phyloP scores from a whole-genome alignment of 2,113 vertebrate genomes.

The Chrysochloris asiatica region DNA sequence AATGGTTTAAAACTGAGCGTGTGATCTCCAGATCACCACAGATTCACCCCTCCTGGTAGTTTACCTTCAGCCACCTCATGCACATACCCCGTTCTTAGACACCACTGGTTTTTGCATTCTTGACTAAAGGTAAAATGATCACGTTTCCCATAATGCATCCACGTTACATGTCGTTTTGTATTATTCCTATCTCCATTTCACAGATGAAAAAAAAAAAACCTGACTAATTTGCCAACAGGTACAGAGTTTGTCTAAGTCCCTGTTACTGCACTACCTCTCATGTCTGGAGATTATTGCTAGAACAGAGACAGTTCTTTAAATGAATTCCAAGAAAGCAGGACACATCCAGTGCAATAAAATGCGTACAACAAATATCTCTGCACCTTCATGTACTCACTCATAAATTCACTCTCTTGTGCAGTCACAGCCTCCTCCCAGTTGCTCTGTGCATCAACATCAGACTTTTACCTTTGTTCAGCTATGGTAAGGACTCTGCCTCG shows the following conservation, averaged over 20 bases:
- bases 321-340: background rate
- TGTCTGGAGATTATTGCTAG: background rate
- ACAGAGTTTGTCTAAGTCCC: too few relatives aligned
- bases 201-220: background rate
- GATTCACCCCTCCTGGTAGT: background rate
- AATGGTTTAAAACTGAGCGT: too few relatives aligned
- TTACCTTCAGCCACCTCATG: accelerated
- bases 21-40: background rate
- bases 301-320: background rate
- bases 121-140: background rate
- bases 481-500: accelerated
- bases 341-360: background rate
- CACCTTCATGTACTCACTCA: background rate
- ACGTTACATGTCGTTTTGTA: accelerated
- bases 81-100: background rate
- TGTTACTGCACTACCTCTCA: accelerated
- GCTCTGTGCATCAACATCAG: accelerated
- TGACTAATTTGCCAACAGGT: background rate
- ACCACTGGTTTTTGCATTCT: accelerated
- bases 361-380: background rate
- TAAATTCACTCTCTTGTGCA: accelerated
- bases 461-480: background rate
- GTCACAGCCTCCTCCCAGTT: background rate
- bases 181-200: background rate
- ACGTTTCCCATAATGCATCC: background rate